Base-by-base conservation (phyloP, 2,113 vertebrate genomes). In the Peromyscus maniculatus region DNA sequence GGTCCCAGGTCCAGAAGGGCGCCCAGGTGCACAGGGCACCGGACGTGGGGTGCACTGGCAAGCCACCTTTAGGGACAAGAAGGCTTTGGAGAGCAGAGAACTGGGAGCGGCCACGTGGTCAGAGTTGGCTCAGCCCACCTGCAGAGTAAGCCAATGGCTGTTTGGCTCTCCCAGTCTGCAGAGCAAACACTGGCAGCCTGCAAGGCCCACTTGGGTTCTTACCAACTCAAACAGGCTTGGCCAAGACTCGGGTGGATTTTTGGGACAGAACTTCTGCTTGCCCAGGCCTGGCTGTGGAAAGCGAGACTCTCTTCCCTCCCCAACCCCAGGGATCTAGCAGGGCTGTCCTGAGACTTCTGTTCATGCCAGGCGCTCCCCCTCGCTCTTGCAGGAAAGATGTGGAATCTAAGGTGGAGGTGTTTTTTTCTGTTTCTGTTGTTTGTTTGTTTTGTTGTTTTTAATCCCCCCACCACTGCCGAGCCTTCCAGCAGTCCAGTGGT, bases 221-320 rank as follows among this genome's bases (percentile, higher is more conserved):
- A 96, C 98, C 97, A 98, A 97, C 89, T 96, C 94, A 98, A 96
- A 98, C 96, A 97, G 93, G 89, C 95, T 97, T 94, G 95, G 94
- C 97, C 91, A 89, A 95, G 62, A 66, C 94, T 96, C 95, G 33
- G 36, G 24, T 92, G 96, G 94, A 96, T 93, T 96, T 96, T 91
- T 49, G 43, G 17, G 96, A 94, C 91, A 94, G 87, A 74, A 77
- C n/a, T 90, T 97, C 82, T 96, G 78, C 91, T 89, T 95, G 93
- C 71, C 83, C 21, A 46, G 67, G 89, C 94, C 91, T 87, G 95
- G 91, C 52, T n/a, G 64, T 46, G 43, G 78, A 83, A 91, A 87
- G 71, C 64, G 95, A 83, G 87, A 69, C 28, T 67, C 57, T 89
- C n/a, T 66, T 93, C 62, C 36, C 22, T 1, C 22, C 16, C 55